Evolutionary conservation across 2,113 vertebrate genomes (phyloP).

Genomic region (Opisthocomus hoazin): DNA sequence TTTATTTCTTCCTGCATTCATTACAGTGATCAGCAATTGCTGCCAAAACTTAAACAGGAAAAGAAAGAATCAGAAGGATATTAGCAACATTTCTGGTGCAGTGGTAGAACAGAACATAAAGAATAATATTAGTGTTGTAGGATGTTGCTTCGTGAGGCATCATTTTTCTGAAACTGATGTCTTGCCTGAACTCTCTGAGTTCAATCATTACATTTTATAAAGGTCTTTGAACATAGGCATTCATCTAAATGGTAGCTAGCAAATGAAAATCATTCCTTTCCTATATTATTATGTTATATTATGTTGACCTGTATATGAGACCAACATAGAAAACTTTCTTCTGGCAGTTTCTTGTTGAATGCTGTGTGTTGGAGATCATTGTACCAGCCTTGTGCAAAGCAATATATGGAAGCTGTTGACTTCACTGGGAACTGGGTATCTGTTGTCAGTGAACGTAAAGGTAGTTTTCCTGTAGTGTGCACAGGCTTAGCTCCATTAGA

Average conservation of each 20-base stretch:
- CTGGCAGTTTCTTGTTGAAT: background rate
- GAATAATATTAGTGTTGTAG: background rate
- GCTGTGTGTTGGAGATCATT: background rate
- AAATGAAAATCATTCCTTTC: background rate
- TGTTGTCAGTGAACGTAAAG: background rate
- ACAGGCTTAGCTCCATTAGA: background rate
- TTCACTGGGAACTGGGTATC: background rate
- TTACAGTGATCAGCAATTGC: background rate
- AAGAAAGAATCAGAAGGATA: background rate
- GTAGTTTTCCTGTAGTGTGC: background rate
- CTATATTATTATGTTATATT: background rate
- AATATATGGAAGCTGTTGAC: background rate
- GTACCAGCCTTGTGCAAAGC: background rate
- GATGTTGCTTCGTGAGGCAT: background rate
- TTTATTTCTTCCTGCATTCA: background rate
- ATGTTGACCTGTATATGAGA: background rate
- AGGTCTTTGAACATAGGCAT: background rate
- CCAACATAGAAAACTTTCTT: background rate
- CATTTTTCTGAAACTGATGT: background rate
- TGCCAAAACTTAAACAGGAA: background rate
- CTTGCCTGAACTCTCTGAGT: background rate
- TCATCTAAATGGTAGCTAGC: background rate
- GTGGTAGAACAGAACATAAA: background rate
- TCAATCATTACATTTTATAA: fast-evolving
- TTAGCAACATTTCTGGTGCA: background rate